These are phyloP conservation scores for Microvelia longipes DNA, from an alignment of 1,140 invertebrate species.

Conservation along the genomic window DNA sequence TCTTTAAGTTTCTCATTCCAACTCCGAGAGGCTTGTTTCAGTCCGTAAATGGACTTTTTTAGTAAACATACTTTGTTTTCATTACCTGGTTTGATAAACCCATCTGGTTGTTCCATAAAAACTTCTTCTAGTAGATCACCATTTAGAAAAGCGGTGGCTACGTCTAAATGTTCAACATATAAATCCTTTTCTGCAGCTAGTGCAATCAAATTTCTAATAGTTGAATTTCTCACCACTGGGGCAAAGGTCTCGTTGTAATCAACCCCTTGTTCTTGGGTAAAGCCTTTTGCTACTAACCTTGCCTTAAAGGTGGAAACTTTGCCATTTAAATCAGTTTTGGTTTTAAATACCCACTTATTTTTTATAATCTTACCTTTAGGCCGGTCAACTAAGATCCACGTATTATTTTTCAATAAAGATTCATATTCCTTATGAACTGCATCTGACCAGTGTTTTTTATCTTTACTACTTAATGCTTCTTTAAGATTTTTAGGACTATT, in stretches of 20 bases:
- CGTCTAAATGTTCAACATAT: not conserved
- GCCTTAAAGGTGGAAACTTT: not conserved
- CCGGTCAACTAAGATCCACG: not conserved
- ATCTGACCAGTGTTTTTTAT: not conserved
- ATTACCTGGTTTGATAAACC: not conserved
- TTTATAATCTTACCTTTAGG: not conserved
- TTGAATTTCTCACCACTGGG: not conserved
- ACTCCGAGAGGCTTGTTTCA: not conserved
- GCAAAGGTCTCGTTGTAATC: not conserved
- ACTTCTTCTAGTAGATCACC: not conserved
- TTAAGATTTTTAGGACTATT: not conserved
- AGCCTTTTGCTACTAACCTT: not conserved
- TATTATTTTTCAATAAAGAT: not conserved
- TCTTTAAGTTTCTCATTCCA: not conserved
- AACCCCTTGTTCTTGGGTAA: not conserved
- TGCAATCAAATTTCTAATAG: not conserved
- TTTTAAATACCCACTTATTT: not conserved
- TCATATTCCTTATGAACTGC: not conserved
- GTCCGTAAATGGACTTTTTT: not conserved
- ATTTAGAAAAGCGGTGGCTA: not conserved
- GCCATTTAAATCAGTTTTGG: not conserved
- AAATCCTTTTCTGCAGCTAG: not conserved
- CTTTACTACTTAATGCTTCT: not conserved
- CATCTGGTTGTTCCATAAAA: not conserved
- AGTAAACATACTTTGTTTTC: not conserved